Evolutionary conservation across 92 coral and sea anemone genomes (phyloP).

Genomic region (Zoanthus sociatus): DNA sequence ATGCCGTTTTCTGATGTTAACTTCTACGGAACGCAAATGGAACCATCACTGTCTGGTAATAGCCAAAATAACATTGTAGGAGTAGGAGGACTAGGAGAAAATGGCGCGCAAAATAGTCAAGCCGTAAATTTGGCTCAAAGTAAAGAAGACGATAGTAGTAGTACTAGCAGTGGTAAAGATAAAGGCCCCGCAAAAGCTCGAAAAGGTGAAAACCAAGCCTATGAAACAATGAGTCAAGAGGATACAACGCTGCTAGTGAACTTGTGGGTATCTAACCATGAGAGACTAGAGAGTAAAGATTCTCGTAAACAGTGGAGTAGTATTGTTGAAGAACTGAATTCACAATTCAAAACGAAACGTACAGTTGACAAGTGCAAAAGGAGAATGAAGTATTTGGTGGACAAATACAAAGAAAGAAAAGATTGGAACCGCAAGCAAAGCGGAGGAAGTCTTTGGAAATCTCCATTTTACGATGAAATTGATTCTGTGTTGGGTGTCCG

Average conservation of each 20-base stretch:
- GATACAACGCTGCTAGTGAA: slow-evolving; percentile 49
- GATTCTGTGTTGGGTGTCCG: too few species aligned
- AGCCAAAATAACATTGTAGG: too few species aligned
- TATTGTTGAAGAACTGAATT: slow-evolving; percentile 32
- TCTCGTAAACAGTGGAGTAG: slow-evolving; percentile 27
- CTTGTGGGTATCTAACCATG: slow-evolving; percentile 33
- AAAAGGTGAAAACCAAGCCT: slow-evolving; percentile 45
- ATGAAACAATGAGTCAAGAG: slow-evolving; percentile 47
- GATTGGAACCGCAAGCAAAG: not conserved
- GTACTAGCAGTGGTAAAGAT: too few species aligned
- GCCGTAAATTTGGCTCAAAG: too few species aligned
- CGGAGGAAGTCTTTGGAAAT: not conserved
- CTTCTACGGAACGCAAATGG: too few species aligned
- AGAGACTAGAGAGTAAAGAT: slow-evolving; percentile 37
- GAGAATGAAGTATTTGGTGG: not conserved
- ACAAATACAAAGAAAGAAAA: not conserved
- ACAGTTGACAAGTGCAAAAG: slow-evolving; percentile 10
- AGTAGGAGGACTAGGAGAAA: too few species aligned
- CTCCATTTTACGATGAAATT: too few species aligned
- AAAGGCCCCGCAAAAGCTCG: slow-evolving; percentile 8
- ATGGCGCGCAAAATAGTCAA: too few species aligned
- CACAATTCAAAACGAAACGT: slow-evolving; percentile 22
- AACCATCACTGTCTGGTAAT: too few species aligned
- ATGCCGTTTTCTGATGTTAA: too few species aligned
- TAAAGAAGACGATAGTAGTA: too few species aligned